Evolutionary conservation across 2,888 invertebrate genomes (phyloP).

Genomic region (Coelopa pilipes): DNA sequence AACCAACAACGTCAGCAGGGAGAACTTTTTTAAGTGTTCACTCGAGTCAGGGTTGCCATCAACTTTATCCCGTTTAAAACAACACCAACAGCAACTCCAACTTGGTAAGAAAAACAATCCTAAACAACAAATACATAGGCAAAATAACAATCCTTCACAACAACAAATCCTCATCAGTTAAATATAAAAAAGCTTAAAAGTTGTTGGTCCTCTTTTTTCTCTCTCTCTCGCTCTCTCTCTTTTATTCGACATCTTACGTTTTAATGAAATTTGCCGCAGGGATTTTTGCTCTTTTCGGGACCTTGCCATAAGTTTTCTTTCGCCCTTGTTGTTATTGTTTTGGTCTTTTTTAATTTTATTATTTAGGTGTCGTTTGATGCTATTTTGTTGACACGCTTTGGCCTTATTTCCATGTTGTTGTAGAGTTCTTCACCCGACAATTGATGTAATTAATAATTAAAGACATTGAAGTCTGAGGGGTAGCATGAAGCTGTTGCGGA

Average conservation of each 20-base stretch:
- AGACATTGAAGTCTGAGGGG: constrained; percentile 9
- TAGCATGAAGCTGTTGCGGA: background rate
- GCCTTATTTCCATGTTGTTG: constrained; percentile 7
- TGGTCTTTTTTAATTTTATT: constrained; percentile 35
- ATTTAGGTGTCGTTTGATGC: constrained; percentile 35
- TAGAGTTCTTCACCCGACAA: background rate
- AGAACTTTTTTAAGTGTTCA: constrained; percentile 52
- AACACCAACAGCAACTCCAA: constrained; percentile 32
- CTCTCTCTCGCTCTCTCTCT: constrained; percentile 8
- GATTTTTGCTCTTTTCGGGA: constrained; percentile 38
- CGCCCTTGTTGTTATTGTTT: background rate
- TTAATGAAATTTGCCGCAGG: constrained; percentile 47
- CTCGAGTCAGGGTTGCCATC: constrained; percentile 30
- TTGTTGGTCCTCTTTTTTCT: constrained; percentile 31
- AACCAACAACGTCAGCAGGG: background rate
- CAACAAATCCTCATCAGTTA: no score
- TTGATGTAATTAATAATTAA: constrained; percentile 34
- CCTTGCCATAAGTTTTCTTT: constrained; percentile 7
- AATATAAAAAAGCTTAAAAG: constrained; percentile 31
- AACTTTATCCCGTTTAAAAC: constrained; percentile 41
- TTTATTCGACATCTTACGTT: constrained; percentile 39
- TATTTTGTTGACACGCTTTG: constrained; percentile 45
- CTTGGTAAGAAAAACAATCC: constrained; percentile 21
- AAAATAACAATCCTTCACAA: no score
- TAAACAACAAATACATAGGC: no score